Conservation (phyloP, 2,113 vertebrate species). For the Megaleporinus macrocephalus region DNA sequence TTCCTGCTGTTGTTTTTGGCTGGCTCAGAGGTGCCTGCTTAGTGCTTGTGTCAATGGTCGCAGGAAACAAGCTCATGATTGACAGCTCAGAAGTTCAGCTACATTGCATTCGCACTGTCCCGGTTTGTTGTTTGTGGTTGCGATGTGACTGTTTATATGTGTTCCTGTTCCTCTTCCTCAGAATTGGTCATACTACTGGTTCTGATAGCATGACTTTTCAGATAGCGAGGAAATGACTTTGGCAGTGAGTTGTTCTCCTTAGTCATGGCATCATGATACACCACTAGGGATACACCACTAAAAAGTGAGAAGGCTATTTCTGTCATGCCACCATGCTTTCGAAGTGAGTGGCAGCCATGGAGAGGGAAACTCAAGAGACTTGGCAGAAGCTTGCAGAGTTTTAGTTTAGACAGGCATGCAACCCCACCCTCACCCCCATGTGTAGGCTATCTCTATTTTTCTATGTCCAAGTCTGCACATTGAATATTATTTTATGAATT, state of each 20-base stretch:
- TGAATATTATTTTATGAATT: neutral
- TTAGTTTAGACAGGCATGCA: neutral
- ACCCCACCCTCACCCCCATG: neutral
- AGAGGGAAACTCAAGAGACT: slow-evolving; percentile 6
- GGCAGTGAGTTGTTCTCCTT: neutral
- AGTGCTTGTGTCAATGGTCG: neutral
- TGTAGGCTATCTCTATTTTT: neutral
- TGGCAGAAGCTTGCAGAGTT: slow-evolving; percentile 1
- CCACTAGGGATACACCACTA: neutral
- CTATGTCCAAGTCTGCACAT: neutral
- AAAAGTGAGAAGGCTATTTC: slow-evolving; percentile 4
- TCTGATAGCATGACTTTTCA: too few relatives aligned
- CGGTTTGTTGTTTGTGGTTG: neutral
- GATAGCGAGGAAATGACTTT: neutral
- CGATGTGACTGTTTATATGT: neutral
- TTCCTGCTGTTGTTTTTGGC: neutral
- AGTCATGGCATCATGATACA: neutral
- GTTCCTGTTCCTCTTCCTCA: neutral
- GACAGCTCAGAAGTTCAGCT: neutral
- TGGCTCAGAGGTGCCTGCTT: too few relatives aligned
- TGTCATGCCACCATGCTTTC: neutral
- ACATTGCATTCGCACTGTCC: neutral
- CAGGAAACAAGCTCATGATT: neutral
- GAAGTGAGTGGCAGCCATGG: neutral
- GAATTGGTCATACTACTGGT: neutral